A percentile compares a stretch with the other conserved stretches of the same genome.
These are phyloP conservation scores for Leptestheria dahalacensis DNA, from an alignment of 1,140 invertebrate species.

Conservation along the genomic window DNA sequence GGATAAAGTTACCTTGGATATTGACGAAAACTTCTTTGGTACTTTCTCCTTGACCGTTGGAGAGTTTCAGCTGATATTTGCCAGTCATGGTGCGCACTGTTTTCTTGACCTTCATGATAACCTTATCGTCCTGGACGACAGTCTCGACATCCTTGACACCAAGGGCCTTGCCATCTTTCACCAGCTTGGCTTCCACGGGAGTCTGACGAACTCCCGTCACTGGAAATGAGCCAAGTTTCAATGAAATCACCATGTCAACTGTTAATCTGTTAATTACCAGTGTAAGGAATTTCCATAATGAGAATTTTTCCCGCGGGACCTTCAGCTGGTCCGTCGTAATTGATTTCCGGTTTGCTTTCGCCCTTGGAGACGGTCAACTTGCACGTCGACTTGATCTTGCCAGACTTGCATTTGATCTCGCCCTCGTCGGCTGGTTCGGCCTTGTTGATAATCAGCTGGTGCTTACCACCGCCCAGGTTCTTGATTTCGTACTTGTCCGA, in stretches of 20 bases:
- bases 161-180: slow-evolving; percentile 74
- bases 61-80: slow-evolving; percentile 68
- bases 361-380: slow-evolving; percentile 69
- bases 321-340: slow-evolving; percentile 62
- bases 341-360: slow-evolving; percentile 61
- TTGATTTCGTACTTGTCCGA: slow-evolving; percentile 60
- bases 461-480: slow-evolving; percentile 77
- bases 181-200: slow-evolving; percentile 68
- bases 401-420: slow-evolving; percentile 70
- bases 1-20: slow-evolving; percentile 51
- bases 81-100: slow-evolving; percentile 62
- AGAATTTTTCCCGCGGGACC: slow-evolving; percentile 63
- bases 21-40: slow-evolving; percentile 63
- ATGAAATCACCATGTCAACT: neutral
- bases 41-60: slow-evolving; percentile 75
- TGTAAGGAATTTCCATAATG: slow-evolving; percentile 76
- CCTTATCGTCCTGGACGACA: slow-evolving; percentile 73
- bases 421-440: slow-evolving; percentile 64
- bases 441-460: slow-evolving; percentile 73
- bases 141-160: slow-evolving; percentile 75
- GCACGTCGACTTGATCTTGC: slow-evolving; percentile 58
- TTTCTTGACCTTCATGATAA: slow-evolving; percentile 79
- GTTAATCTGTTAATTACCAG: slow-evolving; percentile 49
- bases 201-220: slow-evolving; percentile 72
- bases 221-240: slow-evolving; percentile 26